phyloP scores from a whole-genome alignment of 2,797 vertebrate genomes.

The Malurus splendens region DNA sequence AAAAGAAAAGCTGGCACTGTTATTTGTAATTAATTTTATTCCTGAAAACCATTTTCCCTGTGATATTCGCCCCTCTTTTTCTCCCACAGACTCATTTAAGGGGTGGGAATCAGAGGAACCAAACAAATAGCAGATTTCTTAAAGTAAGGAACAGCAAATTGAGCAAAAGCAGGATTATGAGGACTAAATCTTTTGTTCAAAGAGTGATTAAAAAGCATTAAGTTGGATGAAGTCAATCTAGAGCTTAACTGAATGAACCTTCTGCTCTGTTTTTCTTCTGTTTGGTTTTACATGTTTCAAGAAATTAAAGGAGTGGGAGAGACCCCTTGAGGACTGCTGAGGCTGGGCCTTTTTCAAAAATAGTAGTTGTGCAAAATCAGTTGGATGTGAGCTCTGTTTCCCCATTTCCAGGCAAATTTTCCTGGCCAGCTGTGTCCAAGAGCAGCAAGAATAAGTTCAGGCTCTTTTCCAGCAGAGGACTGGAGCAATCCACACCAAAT shows the following conservation, averaged over 20 bases:
- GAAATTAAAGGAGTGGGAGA: slow-evolving; percentile 27
- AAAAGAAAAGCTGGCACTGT: neutral
- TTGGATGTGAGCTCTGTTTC: neutral
- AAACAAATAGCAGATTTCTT: slow-evolving; percentile 53
- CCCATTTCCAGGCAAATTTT: neutral
- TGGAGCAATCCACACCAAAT: neutral
- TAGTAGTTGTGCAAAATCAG: neutral
- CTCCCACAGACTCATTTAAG: neutral
- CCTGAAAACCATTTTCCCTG: slow-evolving; percentile 39
- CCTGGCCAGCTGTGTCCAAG: neutral
- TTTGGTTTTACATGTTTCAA: slow-evolving; percentile 20
- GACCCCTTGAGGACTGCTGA: neutral
- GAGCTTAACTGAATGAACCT: slow-evolving; percentile 61
- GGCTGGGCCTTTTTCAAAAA: neutral
- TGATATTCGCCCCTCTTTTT: slow-evolving; percentile 24
- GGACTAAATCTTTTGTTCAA: slow-evolving; percentile 74
- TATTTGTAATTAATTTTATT: neutral
- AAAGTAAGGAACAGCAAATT: slow-evolving; percentile 59
- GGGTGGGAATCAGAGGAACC: slow-evolving; percentile 16
- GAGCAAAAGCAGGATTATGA: slow-evolving; percentile 69
- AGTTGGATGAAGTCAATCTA: slow-evolving; percentile 61
- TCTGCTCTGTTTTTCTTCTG: slow-evolving; percentile 27
- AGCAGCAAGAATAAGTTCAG: neutral
- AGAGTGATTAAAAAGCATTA: slow-evolving; percentile 75
- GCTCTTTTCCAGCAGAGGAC: neutral